These are phyloP conservation scores for Charina bottae DNA, from an alignment of 2,113 vertebrate species.

Conservation along the genomic window DNA sequence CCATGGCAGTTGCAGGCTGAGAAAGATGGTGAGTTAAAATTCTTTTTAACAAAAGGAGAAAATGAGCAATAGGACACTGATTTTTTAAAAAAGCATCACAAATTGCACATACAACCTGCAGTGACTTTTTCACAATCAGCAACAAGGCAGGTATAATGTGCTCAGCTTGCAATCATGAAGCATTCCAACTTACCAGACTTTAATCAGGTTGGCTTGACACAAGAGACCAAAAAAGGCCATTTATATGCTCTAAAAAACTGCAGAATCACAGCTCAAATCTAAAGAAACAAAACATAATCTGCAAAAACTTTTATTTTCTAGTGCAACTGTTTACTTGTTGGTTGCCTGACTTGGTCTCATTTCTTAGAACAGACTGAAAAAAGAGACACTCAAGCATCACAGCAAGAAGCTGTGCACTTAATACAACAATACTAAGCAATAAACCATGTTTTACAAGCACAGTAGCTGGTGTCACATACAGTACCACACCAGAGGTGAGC, in stretches of 20 bases:
- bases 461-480: too few relatives aligned
- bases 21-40: constrained; percentile 46
- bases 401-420: too few relatives aligned
- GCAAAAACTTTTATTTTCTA: too few relatives aligned
- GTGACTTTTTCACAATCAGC: not conserved
- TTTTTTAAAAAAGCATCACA: not conserved
- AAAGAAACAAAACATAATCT: not conserved
- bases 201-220: not conserved
- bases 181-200: not conserved
- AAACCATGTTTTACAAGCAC: too few relatives aligned
- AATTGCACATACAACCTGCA: not conserved
- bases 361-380: too few relatives aligned
- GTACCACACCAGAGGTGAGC: too few relatives aligned
- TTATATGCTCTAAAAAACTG: not conserved
- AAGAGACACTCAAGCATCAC: too few relatives aligned
- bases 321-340: too few relatives aligned
- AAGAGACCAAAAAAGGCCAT: not conserved
- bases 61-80: not conserved
- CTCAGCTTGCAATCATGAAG: not conserved
- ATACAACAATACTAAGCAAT: too few relatives aligned
- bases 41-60: not conserved
- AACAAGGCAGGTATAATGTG: not conserved
- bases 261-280: not conserved
- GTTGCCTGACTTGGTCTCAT: too few relatives aligned
- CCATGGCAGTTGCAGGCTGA: constrained; percentile 94